Evolutionary conservation across 2,113 vertebrate genomes (phyloP), one percentile per base, ranked within the genome.

Genomic region (Cepphus grylle): DNA sequence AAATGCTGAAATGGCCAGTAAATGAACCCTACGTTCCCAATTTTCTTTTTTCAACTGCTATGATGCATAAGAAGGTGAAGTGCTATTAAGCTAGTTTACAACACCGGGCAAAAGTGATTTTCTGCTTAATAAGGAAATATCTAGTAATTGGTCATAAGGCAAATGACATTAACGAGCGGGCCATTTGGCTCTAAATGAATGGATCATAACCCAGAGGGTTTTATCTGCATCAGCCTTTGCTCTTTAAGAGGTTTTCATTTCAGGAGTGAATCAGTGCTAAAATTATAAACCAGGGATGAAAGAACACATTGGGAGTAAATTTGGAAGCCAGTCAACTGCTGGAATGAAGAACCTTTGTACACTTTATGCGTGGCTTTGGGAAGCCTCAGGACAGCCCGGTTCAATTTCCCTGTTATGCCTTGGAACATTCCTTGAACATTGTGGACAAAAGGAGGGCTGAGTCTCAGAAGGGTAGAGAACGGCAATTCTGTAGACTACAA

Each of bases 231-330:
- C 94, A 96, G 83, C 61, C 76, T 94, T 73, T 88, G 90, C 87
- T 92, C 79, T 96, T 95, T 94, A 96, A 97, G 94, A 97, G 91
- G 11, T 98, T 98, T 97, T 96, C 85, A 97, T 98, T 98, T 97
- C 97, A 77, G 94, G 91, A 97, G 88, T 96, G 94, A 97, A 97
- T 97, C 86, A 97, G 96, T 96, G 95, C 97, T 98, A 98, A 99
- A 98, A 98, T 82, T 70, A 83, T 55, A 84, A 88, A 53, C n/a
- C 70, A 71, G 89, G 73, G 50, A 72, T 63, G 15, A 80, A 56
- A 91, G 49, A 92, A 29, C 80, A 91, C 29, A 40, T 27, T 26
- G 45, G 66, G 52, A 71, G 30, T 56, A 84, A 89, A 90, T 73
- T 81, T 66, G 47, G 79, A 94, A 80, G 38, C 49, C 73, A 70